Base-by-base conservation (phyloP, 2,888 invertebrate genomes). In the Spicauda simplicius region DNA sequence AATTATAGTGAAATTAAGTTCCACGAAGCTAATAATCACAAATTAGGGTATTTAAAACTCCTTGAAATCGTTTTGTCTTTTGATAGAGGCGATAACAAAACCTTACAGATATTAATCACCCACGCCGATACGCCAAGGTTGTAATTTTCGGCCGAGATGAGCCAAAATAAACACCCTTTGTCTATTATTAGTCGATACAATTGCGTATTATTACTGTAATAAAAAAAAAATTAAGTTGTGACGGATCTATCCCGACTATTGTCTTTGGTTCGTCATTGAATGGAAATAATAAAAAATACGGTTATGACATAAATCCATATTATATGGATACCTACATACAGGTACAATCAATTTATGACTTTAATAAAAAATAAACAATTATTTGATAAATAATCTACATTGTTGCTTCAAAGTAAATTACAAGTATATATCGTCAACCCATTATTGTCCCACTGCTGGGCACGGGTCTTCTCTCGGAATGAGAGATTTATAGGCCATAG, bases 101-200 rank as follows among this genome's bases (percentile, higher is more conserved):
- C 18, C 16, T n/a, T 54, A 48, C n/a, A 59, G 54, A 45, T 59
- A 65, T 59, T 54, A 45, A 59, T 65, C 59, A 45, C 62, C 62
- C 55, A 54, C 65, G 45, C 19, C 54, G 56, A 20, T 54, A 45
- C 14, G 16, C 61, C 14, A 66, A 72, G 64, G 68, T 50, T 66
- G 64, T 72, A 71, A 72, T 72, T 72, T 72, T 55, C 64, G 64
- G 53, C 65, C 25, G 53, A 52, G 61, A 58, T 58, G 52, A 64
- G 52, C 64, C 64, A 57, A 64, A 64, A 64, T 64, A 52, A 37
- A 64, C 37, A 64, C 53, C 53, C 52, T 16, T 19, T 37, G 37
- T 45, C 64, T 64, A 64, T 57, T 50, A 64, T 64, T 64, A 64
- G 12, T 56, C 33, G 37, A 53, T 61, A 53, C 61, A 54, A 25